Conservation (phyloP, 2,113 vertebrate genomes). For the Tapirus terrestris region DNA sequence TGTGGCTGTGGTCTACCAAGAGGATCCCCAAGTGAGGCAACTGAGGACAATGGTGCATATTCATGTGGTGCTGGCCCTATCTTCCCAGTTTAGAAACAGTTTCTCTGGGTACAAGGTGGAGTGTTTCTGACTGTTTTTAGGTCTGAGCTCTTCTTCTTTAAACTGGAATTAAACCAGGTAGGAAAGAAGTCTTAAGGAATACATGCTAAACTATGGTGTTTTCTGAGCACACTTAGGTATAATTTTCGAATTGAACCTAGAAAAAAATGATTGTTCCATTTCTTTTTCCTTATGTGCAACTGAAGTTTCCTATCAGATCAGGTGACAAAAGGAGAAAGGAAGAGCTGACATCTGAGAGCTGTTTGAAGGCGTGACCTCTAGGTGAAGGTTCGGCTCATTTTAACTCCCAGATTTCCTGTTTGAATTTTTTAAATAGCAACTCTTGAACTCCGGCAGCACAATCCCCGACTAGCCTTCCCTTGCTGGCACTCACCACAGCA, state of each 20-base stretch:
- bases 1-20: background rate
- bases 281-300: background rate
- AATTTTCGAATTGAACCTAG: slow-evolving; percentile 6
- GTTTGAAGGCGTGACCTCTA: slow-evolving; percentile 47
- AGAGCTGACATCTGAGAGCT: background rate
- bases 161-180: slow-evolving; percentile 30
- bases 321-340: background rate
- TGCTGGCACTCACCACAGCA: accelerated
- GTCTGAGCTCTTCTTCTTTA: slow-evolving; percentile 43
- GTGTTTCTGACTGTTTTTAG: slow-evolving; percentile 24
- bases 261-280: background rate
- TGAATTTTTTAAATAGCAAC: slow-evolving; percentile 56
- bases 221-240: background rate
- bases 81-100: background rate
- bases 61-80: background rate
- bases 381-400: background rate
- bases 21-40: background rate
- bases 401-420: slow-evolving; percentile 66
- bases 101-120: background rate
- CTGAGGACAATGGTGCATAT: background rate
- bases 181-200: slow-evolving; percentile 21
- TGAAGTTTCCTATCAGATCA: background rate
- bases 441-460: slow-evolving; percentile 19
- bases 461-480: background rate
- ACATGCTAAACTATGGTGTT: background rate